A percentile compares a stretch with the other conserved stretches of the same genome.
These are phyloP conservation scores for Syncerus caffer DNA, from an alignment of 2,797 vertebrate species.

Conservation along the genomic window DNA sequence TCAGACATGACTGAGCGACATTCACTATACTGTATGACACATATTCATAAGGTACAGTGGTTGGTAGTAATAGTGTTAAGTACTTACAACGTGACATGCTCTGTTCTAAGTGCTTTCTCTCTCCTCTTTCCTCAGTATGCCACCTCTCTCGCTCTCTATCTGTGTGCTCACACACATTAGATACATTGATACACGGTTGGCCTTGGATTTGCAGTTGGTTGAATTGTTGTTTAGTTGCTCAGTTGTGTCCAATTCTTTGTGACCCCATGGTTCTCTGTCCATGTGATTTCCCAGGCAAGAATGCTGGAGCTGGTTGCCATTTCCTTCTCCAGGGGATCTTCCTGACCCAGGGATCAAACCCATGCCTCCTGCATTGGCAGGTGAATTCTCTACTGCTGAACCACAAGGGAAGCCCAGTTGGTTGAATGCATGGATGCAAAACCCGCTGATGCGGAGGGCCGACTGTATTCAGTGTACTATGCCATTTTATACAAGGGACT, in stretches of 20 bases:
- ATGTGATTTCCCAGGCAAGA: not conserved
- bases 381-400: not conserved
- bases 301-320: not conserved
- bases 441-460: not conserved
- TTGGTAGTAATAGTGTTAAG: not conserved
- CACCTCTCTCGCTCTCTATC: no score
- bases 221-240: not conserved
- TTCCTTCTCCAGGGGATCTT: not conserved
- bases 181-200: not conserved
- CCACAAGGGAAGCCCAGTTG: not conserved
- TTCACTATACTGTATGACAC: not conserved
- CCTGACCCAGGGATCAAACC: not conserved
- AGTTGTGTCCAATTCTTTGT: not conserved
- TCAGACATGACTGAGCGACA: not conserved
- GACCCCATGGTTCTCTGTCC: not conserved
- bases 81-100: not conserved
- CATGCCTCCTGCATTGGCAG: not conserved
- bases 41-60: not conserved
- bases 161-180: not conserved
- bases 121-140: not conserved
- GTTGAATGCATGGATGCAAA: not conserved
- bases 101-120: not conserved
- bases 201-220: not conserved
- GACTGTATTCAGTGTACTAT: not conserved
- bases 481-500: not conserved